Base-by-base conservation (phyloP, 1,140 invertebrate genomes). In the Venturia canescens region DNA sequence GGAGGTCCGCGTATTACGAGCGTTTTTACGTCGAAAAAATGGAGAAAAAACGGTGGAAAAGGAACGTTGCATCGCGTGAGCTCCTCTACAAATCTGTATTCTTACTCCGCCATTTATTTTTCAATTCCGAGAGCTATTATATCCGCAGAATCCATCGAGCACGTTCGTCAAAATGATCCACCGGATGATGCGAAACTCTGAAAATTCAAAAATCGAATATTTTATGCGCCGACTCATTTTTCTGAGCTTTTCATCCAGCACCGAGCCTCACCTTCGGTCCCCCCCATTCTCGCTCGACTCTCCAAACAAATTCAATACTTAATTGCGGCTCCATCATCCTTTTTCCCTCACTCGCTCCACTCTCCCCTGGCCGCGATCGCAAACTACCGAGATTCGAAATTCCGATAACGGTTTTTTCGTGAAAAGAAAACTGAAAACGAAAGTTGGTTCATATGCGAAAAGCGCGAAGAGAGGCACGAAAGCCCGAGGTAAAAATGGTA, bases 1-100 rank as follows among this genome's bases (percentile, higher is more conserved):
- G 86, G 87, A 88, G 87, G 86, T 87, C 86, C 15, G 26, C 27
- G 23, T 29, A 26, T 53, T 74, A 48, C 70, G n/a, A 63, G 0
- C 1, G 27, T 63, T 21, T 63, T 63, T 63, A 63, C 26, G 21
- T 63, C 23, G 1, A 63, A 63, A 63, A 23, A 27, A 27, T 7
- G 6, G 26, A 11, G 21, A 57, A 57, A 57, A 57, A 5, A 44
- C 9, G 9, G 9, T 44, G 3, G 26, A 29, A 38, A n/a, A 72
- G 26, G 18, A 70, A 15, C 21, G 67, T 44, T 44, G 38, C n/a
- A 53, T 53, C 50, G 50, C 50, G 50, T 53, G 50, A 53, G 50
- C 1, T 53, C 16, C 50, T 44, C 38, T n/a, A 7, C 18, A 53
- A n/a, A 15, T n/a, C n/a, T 53, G 18, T 53, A 21, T 53, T n/a